A percentile compares a stretch with the other conserved stretches of the same genome.
These are phyloP conservation scores for Gerris buenoi DNA, from an alignment of 1,140 invertebrate species.

Conservation along the genomic window DNA sequence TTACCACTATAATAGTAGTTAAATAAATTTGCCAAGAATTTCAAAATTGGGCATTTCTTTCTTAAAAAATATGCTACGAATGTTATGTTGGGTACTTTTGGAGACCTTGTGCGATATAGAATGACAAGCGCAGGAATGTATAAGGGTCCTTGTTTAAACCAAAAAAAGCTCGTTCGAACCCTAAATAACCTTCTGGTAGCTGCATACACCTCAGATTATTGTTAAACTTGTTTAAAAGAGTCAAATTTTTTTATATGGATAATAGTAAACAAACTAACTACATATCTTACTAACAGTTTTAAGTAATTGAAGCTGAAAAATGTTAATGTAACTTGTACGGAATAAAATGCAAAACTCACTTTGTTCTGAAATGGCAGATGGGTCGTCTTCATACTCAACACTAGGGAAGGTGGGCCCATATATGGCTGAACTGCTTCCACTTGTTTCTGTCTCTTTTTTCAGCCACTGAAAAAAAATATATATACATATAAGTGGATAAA, in stretches of 20 bases:
- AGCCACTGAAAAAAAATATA: background rate
- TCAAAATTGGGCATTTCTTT: too few species aligned
- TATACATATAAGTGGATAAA: too few species aligned
- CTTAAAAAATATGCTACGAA: too few species aligned
- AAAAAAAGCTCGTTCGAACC: background rate
- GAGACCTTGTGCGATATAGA: too few species aligned
- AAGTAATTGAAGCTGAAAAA: background rate
- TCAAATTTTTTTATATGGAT: background rate
- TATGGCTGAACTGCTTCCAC: background rate
- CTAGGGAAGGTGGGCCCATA: background rate
- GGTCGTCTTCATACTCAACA: conserved; percentile 1
- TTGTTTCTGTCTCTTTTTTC: background rate
- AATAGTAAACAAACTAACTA: background rate
- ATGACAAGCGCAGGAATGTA: too few species aligned
- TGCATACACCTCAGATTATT: background rate
- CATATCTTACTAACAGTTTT: background rate
- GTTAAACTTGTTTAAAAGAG: background rate
- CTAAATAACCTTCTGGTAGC: background rate
- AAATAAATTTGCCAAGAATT: too few species aligned
- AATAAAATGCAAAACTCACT: background rate
- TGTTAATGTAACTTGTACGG: background rate
- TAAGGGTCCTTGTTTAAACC: too few species aligned
- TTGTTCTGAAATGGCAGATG: background rate
- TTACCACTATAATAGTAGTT: too few species aligned
- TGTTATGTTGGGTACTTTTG: too few species aligned